These are phyloP conservation scores for Oreortyx pictus DNA, from an alignment of 2,797 vertebrate species.

Conservation along the genomic window DNA sequence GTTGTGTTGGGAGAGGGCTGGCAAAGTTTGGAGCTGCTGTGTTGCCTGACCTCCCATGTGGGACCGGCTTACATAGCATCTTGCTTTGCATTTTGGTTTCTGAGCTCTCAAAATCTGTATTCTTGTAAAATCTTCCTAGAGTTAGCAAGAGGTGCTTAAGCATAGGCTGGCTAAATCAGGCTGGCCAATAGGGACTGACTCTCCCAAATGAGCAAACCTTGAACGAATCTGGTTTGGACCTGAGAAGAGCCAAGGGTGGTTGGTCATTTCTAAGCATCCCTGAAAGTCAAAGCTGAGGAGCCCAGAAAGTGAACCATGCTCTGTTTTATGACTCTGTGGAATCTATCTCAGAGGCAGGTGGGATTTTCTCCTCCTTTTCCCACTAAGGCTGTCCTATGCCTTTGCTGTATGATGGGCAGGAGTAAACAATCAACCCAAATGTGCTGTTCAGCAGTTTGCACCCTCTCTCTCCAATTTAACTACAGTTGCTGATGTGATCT, in stretches of 20 bases:
- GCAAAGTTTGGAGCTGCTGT: not conserved
- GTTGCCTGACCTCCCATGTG: fast-evolving
- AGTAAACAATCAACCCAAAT: not conserved
- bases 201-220: fast-evolving
- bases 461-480: not conserved
- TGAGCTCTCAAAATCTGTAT: not conserved
- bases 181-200: not conserved
- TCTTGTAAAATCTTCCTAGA: not conserved
- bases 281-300: not conserved
- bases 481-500: not conserved
- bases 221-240: not conserved
- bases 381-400: not conserved
- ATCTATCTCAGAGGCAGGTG: not conserved
- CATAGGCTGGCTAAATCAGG: not conserved
- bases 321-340: not conserved
- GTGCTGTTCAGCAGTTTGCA: not conserved
- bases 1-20: not conserved
- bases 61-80: not conserved
- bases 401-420: not conserved
- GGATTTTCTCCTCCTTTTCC: not conserved
- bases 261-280: not conserved
- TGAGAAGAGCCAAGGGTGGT: not conserved
- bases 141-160: not conserved
- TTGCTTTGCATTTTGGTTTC: not conserved
- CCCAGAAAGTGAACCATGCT: not conserved